Conservation (phyloP, 2,113 vertebrate genomes). For the Chlamydotis undulata region DNA sequence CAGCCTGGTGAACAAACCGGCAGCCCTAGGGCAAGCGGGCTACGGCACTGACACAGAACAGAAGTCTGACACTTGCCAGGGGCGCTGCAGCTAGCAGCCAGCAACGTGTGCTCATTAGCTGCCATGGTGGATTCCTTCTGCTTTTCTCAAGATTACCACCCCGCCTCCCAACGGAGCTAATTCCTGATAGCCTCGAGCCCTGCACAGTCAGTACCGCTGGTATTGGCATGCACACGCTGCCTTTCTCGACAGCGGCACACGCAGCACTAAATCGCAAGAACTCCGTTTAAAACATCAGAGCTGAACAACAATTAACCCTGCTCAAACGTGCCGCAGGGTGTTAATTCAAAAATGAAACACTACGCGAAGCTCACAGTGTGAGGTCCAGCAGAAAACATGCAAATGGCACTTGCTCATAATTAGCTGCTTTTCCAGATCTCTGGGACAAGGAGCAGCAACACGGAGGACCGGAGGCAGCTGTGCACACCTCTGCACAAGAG, state of each 20-base stretch:
- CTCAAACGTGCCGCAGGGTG: not conserved
- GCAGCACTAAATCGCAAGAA: not conserved
- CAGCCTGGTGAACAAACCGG: not conserved
- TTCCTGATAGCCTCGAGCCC: not conserved
- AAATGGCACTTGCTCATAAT: not conserved
- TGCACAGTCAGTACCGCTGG: not conserved
- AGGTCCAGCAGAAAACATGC: not conserved
- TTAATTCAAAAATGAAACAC: not conserved
- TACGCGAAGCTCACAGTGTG: not conserved
- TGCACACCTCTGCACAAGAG: not conserved
- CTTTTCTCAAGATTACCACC: not conserved
- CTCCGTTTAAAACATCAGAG: not conserved
- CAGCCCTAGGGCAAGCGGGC: not conserved
- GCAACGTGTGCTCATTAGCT: not conserved
- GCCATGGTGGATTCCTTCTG: not conserved
- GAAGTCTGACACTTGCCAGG: not conserved
- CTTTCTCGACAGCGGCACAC: not conserved
- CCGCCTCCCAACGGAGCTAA: not conserved
- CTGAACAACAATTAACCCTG: not conserved
- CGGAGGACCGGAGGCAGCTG: not conserved
- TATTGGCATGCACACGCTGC: rapidly evolving
- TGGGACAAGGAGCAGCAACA: not conserved
- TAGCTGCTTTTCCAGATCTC: not conserved
- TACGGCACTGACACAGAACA: not conserved
- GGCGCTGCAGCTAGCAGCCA: not conserved